Evolutionary conservation across 2,888 invertebrate genomes (phyloP).

Genomic region (Zygothrica quintamaculata): DNA sequence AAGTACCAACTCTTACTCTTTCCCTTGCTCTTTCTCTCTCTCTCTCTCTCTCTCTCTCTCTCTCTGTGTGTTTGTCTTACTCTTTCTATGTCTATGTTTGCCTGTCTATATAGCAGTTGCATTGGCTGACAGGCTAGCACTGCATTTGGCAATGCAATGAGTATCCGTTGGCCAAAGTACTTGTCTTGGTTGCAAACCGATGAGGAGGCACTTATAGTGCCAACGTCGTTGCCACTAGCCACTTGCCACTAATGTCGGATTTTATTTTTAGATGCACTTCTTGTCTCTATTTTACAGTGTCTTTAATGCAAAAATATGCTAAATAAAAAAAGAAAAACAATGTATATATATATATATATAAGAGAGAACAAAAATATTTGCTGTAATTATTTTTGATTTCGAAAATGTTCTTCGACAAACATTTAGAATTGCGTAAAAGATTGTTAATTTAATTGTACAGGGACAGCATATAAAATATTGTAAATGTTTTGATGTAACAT

Average conservation of each 20-base stretch:
- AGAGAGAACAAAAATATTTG: conserved; percentile 40
- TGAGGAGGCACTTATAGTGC: conserved; percentile 57
- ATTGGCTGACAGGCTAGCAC: conserved; percentile 40
- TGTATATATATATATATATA: too few relatives aligned
- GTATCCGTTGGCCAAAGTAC: conserved; percentile 45
- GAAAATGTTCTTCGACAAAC: conserved; percentile 31
- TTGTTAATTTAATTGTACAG: conserved; percentile 58
- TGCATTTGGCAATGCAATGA: conserved; percentile 67
- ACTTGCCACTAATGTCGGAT: conserved; percentile 55
- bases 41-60: background rate
- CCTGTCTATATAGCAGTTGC: too few relatives aligned
- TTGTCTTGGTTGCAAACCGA: conserved; percentile 29
- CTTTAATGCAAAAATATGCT: conserved; percentile 47
- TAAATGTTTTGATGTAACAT: conserved; percentile 12
- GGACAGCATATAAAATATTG: conserved; percentile 17
- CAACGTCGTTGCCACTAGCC: conserved; percentile 51
- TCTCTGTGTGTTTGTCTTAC: background rate
- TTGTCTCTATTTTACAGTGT: conserved; percentile 40
- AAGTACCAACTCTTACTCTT: too few relatives aligned
- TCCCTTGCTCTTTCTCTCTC: too few relatives aligned
- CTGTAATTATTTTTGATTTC: conserved; percentile 68
- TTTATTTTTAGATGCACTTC: conserved; percentile 67
- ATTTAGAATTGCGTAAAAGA: conserved; percentile 59
- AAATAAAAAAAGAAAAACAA: conserved; percentile 8
- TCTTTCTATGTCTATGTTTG: background rate